phyloP scores from a whole-genome alignment of 2,113 vertebrate species.

The Erythrocercus mccallii region DNA sequence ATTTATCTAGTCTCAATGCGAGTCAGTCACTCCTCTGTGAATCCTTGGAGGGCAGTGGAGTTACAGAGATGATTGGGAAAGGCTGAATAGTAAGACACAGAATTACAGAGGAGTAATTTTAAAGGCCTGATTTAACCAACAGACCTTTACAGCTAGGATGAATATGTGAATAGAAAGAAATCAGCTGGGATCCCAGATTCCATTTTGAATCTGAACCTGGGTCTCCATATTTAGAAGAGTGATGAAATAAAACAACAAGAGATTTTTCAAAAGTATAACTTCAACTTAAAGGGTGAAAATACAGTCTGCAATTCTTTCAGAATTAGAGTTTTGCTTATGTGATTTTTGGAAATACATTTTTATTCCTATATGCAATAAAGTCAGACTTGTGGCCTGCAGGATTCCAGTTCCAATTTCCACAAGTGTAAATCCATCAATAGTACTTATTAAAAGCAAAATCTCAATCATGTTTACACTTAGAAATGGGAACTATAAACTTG shows the following conservation, averaged over 20 bases:
- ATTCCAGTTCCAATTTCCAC: not conserved
- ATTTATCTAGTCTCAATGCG: conserved; percentile 7
- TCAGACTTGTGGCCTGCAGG: not conserved
- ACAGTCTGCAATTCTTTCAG: not conserved
- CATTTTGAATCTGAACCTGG: not conserved
- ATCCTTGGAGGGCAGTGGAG: conserved; percentile 20
- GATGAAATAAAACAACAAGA: not conserved
- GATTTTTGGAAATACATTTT: not conserved
- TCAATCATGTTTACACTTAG: not conserved
- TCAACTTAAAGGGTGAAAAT: not conserved
- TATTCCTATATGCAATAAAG: not conserved
- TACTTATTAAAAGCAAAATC: not conserved
- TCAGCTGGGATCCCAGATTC: not conserved
- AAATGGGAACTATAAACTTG: not conserved
- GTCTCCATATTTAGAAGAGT: not conserved
- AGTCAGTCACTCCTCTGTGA: not conserved
- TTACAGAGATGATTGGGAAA: not conserved
- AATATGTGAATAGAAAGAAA: not conserved
- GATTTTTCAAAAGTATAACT: not conserved
- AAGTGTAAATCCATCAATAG: not conserved
- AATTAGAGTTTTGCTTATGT: not conserved
- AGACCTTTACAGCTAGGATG: not conserved
- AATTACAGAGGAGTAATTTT: not conserved
- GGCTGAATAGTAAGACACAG: not conserved
- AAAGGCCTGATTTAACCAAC: conserved; percentile 1